Percentiles rank a stretch among this genome's conserved stretches.
phyloP scores from a whole-genome alignment of 2,113 vertebrate genomes.

The Psophia crepitans region DNA sequence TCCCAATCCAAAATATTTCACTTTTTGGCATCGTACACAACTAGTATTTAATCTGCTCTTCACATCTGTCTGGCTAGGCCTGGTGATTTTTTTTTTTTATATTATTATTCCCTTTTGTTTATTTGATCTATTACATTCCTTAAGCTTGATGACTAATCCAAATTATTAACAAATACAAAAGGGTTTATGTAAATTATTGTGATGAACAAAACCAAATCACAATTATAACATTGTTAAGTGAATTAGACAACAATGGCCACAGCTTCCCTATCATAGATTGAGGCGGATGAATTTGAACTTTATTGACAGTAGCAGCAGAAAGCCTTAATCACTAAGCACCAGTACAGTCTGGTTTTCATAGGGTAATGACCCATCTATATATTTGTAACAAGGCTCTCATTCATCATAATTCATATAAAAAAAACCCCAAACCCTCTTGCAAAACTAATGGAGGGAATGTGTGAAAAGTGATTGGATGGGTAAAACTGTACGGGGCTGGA shows the following conservation, averaged over 20 bases:
- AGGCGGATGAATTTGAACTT: constrained; percentile 70
- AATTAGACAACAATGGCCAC: constrained; percentile 66
- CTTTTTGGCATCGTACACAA: background rate
- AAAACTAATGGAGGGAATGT: constrained; percentile 77
- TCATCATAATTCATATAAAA: constrained; percentile 76
- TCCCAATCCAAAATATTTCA: background rate
- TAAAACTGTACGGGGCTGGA: constrained; percentile 71
- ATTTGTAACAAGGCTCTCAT: constrained; percentile 75
- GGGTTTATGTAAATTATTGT: constrained; percentile 67
- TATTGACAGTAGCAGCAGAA: constrained; percentile 70
- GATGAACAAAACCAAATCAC: constrained; percentile 62
- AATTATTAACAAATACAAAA: constrained; percentile 54
- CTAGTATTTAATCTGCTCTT: constrained; percentile 29
- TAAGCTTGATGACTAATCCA: constrained; percentile 56
- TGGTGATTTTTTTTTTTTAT: background rate
- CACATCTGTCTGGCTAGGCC: constrained; percentile 35
- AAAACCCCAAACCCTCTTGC: constrained; percentile 40
- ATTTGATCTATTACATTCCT: constrained; percentile 62
- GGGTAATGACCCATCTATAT: constrained; percentile 79
- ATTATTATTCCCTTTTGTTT: constrained; percentile 29
- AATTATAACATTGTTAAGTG: constrained; percentile 59
- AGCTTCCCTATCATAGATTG: constrained; percentile 65
- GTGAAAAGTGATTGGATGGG: constrained; percentile 77
- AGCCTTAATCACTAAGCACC: constrained; percentile 67
- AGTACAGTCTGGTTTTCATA: constrained; percentile 57